Evolutionary conservation across 2,113 vertebrate genomes (phyloP), one percentile per base, ranked within the genome.

Genomic region (Pseudorectes ferrugineus): DNA sequence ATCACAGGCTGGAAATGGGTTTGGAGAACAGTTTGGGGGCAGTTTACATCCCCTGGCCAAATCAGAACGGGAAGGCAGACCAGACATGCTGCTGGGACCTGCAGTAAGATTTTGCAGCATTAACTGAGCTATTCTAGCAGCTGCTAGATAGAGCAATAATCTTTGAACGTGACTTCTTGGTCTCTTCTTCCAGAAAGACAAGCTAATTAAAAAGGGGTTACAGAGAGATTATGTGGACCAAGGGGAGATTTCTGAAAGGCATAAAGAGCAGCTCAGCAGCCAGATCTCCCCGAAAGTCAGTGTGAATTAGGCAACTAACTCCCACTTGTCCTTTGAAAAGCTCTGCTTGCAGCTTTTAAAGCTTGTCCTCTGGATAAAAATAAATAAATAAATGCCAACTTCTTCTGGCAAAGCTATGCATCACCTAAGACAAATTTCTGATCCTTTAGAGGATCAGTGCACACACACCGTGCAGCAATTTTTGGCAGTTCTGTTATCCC

Each of bases 161-260:
- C 95, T 94, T 81, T 67, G 75, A 97, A 92, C 68, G 63, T 59
- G 75, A 80, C 52, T 95, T 88, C 79, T 80, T 81, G 85, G 88
- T 86, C 43, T 85, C 78, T 35, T 63, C 93, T 77, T 85, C 89
- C 88, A 88, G 92, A 71, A 95, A 95, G 75, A 95, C 48, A 12
- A 90, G 67, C 82, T 96, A 96, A 97, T 97, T 93, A 96, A 96
- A 96, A 96, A 59, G 79, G 88, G 82, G 88, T 94, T 95, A 95
- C 38, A 40, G 79, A 84, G 79, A 93, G 92, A 96, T 96, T 93
- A 96, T 25, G 33, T 13, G 86, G 92, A 86, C 85, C 82, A 77
- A 68, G 78, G 89, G 82, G 85, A 88, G 59, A 94, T 68, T 94
- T 86, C 90, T 61, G 75, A 78, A 88, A 93, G 63, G 65, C 79